Evolutionary conservation across 2,888 invertebrate genomes (phyloP), one percentile per base, ranked within the genome.

Genomic region (Augiades crinisus): DNA sequence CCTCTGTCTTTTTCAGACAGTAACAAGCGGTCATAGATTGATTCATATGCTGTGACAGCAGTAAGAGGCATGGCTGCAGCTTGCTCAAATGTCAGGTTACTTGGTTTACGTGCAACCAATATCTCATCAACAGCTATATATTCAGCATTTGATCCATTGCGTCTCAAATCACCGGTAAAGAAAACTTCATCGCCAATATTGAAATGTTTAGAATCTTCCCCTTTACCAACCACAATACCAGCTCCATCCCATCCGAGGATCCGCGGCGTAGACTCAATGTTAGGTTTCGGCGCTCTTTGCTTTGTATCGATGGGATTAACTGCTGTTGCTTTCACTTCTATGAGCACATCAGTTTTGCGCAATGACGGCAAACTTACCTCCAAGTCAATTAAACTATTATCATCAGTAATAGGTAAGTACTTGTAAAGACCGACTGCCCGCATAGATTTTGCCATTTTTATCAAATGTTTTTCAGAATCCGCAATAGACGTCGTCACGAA

Each of bases 251-350:
- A 86, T 37, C 88, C 88, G 16, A 88, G 65, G 49, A 88, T 79
- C 17, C 75, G 69, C 0, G 85, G 78, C 1, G 61, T 47, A 0
- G 62, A 55, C 65, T 83, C 81, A n/a, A 78, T 57, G 41, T 61
- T 64, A 1, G 78, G 65, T 53, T 84, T 86, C 2, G 82, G 83
- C 1, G 87, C 81, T 10, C 88, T 68, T 58, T 67, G 58, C 56
- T 87, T 88, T 0, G 81, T 74, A 53, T 88, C 88, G 17, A 87
- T 80, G 3, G 88, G 86, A 57, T 88, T 88, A 3, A 88, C 74
- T 19, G 85, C 65, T 4, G 64, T 72, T n/a, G 88, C 83, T 52
- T 81, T 85, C 6, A 88, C 86, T 71, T 87, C 69, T 1, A 88
- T 69, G 44, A 88, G 64, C 13, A 86, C 72, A 51, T 86, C 83